phyloP scores from a whole-genome alignment of 2,797 vertebrate genomes.

The Chelonia mydas region DNA sequence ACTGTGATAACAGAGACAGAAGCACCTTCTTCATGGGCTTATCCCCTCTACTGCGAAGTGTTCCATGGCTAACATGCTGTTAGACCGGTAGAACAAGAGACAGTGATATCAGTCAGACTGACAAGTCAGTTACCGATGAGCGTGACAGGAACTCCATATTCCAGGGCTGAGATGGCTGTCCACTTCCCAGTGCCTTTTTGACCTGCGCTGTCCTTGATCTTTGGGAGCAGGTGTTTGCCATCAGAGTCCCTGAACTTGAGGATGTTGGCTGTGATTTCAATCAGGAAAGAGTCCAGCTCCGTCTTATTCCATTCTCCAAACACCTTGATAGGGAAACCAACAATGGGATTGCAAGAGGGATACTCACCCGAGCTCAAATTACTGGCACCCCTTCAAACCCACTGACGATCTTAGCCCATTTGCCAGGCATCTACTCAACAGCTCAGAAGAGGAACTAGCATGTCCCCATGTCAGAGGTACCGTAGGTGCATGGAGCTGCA shows the following conservation, averaged over 20 bases:
- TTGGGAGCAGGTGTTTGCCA: constrained; percentile 89
- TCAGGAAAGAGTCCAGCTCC: constrained; percentile 96
- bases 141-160: constrained; percentile 95
- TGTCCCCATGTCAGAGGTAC: neutral
- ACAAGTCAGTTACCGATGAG: constrained; percentile 88
- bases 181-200: constrained; percentile 99
- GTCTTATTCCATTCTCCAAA: constrained; percentile 97
- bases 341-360: no score
- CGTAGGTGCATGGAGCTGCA: neutral
- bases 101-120: fast-evolving
- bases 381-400: neutral
- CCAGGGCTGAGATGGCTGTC: constrained; percentile 96
- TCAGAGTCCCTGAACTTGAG: constrained; percentile 89
- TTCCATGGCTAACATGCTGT: neutral
- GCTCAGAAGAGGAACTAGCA: neutral
- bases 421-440: neutral
- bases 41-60: fast-evolving
- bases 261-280: constrained; percentile 97
- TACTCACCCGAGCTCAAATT: neutral
- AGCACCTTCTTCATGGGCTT: neutral
- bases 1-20: neutral
- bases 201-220: constrained; percentile 96
- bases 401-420: neutral
- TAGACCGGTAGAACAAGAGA: neutral
- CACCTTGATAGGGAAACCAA: constrained; percentile 77